Percentiles rank a stretch among this genome's conserved stretches.
These are phyloP conservation scores for Arbacia lixula DNA, from an alignment of 53 echinoderm and acorn worm genomes.

Conservation along the genomic window DNA sequence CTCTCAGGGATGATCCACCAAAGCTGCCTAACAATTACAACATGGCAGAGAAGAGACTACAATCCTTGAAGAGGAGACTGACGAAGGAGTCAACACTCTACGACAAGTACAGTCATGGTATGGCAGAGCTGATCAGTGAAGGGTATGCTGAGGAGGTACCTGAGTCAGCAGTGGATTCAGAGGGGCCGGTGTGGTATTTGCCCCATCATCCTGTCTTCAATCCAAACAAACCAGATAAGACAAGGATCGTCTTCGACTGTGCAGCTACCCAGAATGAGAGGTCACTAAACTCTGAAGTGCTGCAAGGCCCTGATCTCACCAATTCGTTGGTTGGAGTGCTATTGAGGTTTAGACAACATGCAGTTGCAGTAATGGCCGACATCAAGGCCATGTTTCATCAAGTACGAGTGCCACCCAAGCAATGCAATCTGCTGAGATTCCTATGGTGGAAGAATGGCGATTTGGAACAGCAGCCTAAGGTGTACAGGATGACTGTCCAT, in stretches of 20 bases:
- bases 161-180: too few relatives aligned
- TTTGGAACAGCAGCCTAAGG: constrained; percentile 40
- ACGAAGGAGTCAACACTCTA: constrained; percentile 4
- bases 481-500: constrained; percentile 71
- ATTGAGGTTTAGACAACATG: constrained; percentile 3
- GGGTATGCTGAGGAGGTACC: too few relatives aligned
- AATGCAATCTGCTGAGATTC: constrained; percentile 60
- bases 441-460: constrained; percentile 75
- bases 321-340: constrained; percentile 47
- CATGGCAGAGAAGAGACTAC: constrained; percentile 18
- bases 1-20: background rate
- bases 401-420: constrained; percentile 51
- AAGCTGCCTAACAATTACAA: background rate
- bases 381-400: background rate
- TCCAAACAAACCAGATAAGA: too few relatives aligned
- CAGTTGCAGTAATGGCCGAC: background rate
- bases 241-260: too few relatives aligned
- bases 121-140: too few relatives aligned
- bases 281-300: too few relatives aligned
- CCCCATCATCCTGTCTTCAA: too few relatives aligned
- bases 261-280: too few relatives aligned
- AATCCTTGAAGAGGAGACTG: constrained; percentile 28
- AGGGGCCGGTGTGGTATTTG: too few relatives aligned
- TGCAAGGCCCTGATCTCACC: constrained; percentile 53
- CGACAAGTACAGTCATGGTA: too few relatives aligned